Percentiles rank a stretch among this genome's conserved stretches.
phyloP scores from a whole-genome alignment of 2,113 vertebrate species.

The Actenoides lindsayi region DNA sequence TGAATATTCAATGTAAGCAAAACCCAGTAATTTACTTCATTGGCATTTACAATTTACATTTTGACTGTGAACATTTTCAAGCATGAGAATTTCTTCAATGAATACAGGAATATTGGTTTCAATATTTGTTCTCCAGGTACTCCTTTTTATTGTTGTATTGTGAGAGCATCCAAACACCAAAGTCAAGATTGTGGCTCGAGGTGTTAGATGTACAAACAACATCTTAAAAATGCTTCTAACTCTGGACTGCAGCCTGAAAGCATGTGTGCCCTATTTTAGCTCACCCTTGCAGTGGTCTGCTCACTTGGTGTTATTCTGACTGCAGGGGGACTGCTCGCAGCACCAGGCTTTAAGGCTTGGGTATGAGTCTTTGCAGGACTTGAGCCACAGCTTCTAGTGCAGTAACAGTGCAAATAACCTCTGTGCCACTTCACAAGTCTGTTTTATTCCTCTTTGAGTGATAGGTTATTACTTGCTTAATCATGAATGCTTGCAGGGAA shows the following conservation, averaged over 20 bases:
- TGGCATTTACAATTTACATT: background rate
- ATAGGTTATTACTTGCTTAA: background rate
- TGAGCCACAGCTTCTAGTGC: background rate
- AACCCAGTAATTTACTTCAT: background rate
- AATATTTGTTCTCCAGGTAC: background rate
- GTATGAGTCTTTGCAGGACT: background rate
- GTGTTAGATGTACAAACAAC: background rate
- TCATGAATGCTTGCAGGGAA: background rate
- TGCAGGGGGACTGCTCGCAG: background rate
- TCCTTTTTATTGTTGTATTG: background rate
- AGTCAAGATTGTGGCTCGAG: background rate
- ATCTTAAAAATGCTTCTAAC: background rate
- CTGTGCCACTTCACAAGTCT: accelerated
- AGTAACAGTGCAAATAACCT: background rate
- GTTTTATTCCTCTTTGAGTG: background rate
- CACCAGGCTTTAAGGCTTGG: background rate
- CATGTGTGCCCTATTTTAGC: accelerated
- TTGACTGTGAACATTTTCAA: background rate
- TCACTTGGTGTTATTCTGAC: background rate
- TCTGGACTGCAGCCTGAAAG: background rate
- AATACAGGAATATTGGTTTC: background rate
- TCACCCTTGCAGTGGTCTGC: background rate
- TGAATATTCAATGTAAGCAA: background rate
- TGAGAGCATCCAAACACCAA: background rate
- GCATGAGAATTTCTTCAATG: background rate